These are phyloP conservation scores for Chrysina gloriosa DNA, from an alignment of 2,888 invertebrate genomes.

Conservation along the genomic window DNA sequence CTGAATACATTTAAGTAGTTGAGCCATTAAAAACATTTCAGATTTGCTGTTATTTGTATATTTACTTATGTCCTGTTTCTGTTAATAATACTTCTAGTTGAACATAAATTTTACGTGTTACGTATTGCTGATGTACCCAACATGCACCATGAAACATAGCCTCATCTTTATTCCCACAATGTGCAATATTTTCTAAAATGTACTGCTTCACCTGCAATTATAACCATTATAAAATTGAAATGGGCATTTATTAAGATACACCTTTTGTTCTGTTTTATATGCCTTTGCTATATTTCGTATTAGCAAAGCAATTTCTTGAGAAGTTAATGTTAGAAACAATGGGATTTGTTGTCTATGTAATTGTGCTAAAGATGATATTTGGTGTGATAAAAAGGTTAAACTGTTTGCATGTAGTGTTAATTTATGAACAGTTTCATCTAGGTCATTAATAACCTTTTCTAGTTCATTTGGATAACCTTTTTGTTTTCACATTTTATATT, in stretches of 20 bases:
- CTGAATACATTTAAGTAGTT: too few species aligned
- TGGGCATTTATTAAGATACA: slow-evolving; percentile 50
- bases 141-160: slow-evolving; percentile 65
- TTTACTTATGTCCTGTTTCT: slow-evolving; percentile 62
- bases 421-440: slow-evolving; percentile 54
- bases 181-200: slow-evolving; percentile 65
- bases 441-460: slow-evolving; percentile 51
- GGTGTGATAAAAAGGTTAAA: slow-evolving; percentile 54
- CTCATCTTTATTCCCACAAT: slow-evolving; percentile 60
- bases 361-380: slow-evolving; percentile 58
- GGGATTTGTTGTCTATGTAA: slow-evolving; percentile 56
- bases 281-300: slow-evolving; percentile 56
- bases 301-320: slow-evolving; percentile 53
- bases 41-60: slow-evolving; percentile 48
- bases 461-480: slow-evolving; percentile 52
- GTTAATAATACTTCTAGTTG: slow-evolving; percentile 60
- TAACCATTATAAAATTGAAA: slow-evolving; percentile 13
- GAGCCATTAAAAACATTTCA: too few species aligned
- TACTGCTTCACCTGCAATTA: slow-evolving; percentile 53
- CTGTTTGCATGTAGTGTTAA: slow-evolving; percentile 52
- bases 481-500: slow-evolving; percentile 54
- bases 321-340: slow-evolving; percentile 60
- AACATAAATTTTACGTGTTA: slow-evolving; percentile 56
- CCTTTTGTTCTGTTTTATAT: slow-evolving; percentile 63
- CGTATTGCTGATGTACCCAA: slow-evolving; percentile 66